Conservation (phyloP, 2,888 invertebrate species). For the Netelia fuscicornis region DNA sequence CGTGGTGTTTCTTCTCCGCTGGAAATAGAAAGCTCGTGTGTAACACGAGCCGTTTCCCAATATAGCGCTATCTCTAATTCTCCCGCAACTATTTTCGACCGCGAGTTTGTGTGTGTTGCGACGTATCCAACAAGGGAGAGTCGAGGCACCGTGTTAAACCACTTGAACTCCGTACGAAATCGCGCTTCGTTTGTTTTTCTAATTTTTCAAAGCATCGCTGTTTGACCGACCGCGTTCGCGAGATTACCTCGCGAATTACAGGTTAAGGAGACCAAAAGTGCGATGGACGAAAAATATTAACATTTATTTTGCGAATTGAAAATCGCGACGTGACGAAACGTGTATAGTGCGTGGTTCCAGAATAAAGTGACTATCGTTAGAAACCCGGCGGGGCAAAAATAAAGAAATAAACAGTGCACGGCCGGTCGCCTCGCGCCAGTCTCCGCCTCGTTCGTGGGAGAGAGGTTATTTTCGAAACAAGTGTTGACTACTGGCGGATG, state of each 20-base stretch:
- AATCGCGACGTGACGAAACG: background rate
- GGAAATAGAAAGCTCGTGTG: slow-evolving; percentile 75
- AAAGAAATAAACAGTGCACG: background rate
- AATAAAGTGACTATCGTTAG: background rate
- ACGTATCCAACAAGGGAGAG: slow-evolving; percentile 35
- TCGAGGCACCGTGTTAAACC: background rate
- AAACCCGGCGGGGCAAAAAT: background rate
- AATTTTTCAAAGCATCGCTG: background rate
- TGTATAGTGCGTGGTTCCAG: slow-evolving; percentile 9
- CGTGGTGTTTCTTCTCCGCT: slow-evolving; percentile 26
- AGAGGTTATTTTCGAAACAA: slow-evolving; percentile 24
- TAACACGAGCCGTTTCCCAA: slow-evolving; percentile 83
- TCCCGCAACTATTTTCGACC: slow-evolving; percentile 79
- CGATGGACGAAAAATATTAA: no score
- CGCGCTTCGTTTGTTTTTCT: slow-evolving; percentile 13
- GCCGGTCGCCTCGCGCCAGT: background rate
- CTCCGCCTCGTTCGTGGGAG: background rate
- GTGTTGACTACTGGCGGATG: slow-evolving; percentile 1
- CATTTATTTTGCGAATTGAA: background rate
- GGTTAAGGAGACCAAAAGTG: no score
- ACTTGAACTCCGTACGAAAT: background rate
- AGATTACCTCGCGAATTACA: no score
- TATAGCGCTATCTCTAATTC: slow-evolving; percentile 82
- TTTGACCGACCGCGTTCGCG: background rate
- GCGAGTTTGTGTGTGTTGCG: slow-evolving; percentile 33